Percentiles rank a stretch among this genome's conserved stretches.
Conservation (phyloP, 2,113 vertebrate species). For the Bostrychus sinensis region DNA sequence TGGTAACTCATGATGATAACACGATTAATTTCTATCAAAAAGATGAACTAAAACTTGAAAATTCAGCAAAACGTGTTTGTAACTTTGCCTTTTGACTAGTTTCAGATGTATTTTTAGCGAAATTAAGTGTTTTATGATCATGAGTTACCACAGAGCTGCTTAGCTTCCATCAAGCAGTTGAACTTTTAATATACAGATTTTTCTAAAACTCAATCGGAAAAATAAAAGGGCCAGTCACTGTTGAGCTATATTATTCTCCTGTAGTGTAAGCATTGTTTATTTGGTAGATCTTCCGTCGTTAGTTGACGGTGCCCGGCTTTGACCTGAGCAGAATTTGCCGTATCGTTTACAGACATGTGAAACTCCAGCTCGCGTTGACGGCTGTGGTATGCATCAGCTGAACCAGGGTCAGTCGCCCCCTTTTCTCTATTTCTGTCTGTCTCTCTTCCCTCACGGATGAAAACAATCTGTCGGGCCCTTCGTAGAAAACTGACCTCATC, state of each 20-base stretch:
- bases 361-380: slow-evolving; percentile 17
- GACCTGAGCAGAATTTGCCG: slow-evolving; percentile 30
- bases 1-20: too few relatives aligned
- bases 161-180: too few relatives aligned
- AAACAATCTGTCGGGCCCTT: slow-evolving; percentile 37
- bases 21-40: too few relatives aligned
- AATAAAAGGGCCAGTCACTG: too few relatives aligned
- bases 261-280: background rate
- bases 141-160: too few relatives aligned
- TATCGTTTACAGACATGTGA: slow-evolving; percentile 36
- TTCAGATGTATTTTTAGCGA: too few relatives aligned
- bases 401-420: slow-evolving; percentile 31
- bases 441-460: slow-evolving; percentile 25
- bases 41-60: too few relatives aligned
- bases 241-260: background rate
- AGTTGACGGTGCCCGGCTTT: background rate
- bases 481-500: slow-evolving; percentile 43
- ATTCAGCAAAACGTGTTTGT: too few relatives aligned
- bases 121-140: too few relatives aligned
- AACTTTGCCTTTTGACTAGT: too few relatives aligned
- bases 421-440: slow-evolving; percentile 32
- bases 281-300: slow-evolving; percentile 5
- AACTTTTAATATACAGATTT: too few relatives aligned
- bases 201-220: too few relatives aligned
- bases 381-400: slow-evolving; percentile 35